These are phyloP conservation scores for Salvelinus sp. DNA, from an alignment of 2,113 vertebrate species.

Conservation along the genomic window DNA sequence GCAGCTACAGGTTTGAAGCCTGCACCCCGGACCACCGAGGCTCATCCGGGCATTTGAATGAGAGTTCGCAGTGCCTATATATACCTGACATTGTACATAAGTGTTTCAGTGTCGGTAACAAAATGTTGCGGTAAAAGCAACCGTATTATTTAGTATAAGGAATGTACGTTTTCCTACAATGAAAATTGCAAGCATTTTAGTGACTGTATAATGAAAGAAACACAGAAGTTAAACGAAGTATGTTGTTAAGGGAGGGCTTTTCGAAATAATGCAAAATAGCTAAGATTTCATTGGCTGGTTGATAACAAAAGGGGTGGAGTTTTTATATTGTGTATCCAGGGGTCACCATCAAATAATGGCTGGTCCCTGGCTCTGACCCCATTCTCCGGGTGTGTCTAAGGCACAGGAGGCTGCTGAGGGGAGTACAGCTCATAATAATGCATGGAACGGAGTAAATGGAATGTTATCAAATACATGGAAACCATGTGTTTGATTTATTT, in stretches of 20 bases:
- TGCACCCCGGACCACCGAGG: constrained; percentile 99
- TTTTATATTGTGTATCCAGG: background rate
- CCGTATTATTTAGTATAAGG: background rate
- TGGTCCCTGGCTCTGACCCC: no score
- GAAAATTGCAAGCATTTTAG: background rate
- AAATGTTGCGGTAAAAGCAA: no score
- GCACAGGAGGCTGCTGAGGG: no score
- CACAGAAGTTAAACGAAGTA: background rate
- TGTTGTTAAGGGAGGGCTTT: background rate
- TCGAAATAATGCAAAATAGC: constrained; percentile 28
- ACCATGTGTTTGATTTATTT: no score
- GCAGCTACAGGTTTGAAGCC: constrained; percentile 99
- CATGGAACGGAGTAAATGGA: no score
- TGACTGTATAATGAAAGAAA: background rate
- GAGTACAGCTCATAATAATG: no score
- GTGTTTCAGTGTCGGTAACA: constrained; percentile 17
- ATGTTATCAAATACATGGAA: no score
- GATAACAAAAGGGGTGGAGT: constrained; percentile 12
- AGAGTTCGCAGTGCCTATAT: fast-evolving
- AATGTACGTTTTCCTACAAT: no score
- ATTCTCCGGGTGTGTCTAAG: no score
- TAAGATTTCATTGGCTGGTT: constrained; percentile 50
- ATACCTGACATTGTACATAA: background rate
- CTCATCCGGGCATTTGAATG: constrained; percentile 56
- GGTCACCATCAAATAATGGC: no score